Evolutionary conservation across 2,113 vertebrate species (phyloP).

Genomic region (Heptranchias perlo): DNA sequence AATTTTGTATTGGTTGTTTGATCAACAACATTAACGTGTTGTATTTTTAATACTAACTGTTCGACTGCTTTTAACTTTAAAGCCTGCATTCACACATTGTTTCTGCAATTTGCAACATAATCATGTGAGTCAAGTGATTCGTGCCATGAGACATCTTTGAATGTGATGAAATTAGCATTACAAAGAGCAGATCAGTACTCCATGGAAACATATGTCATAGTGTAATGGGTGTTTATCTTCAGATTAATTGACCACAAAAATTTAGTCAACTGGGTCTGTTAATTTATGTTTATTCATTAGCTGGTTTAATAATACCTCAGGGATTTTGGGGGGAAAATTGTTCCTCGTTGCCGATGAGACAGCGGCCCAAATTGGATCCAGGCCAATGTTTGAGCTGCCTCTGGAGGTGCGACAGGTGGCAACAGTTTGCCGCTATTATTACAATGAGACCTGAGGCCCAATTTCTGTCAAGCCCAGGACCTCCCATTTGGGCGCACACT

Average conservation of each 20-base stretch:
- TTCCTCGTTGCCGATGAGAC: background rate
- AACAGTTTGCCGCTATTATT: background rate
- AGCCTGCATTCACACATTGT: background rate
- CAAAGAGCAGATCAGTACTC: background rate
- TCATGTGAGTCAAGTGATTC: background rate
- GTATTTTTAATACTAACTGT: background rate
- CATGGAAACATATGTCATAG: background rate
- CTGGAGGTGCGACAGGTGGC: background rate
- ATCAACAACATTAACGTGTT: background rate
- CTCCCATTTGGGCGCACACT: background rate
- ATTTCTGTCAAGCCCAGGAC: background rate
- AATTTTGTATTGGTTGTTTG: background rate
- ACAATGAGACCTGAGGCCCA: background rate
- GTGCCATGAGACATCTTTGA: background rate
- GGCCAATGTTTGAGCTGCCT: background rate
- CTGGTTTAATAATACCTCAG: background rate
- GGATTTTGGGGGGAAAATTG: too few relatives aligned
- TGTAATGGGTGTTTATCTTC: background rate
- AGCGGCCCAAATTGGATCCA: background rate
- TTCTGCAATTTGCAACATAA: background rate
- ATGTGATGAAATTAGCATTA: background rate
- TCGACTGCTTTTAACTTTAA: background rate
- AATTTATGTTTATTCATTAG: background rate
- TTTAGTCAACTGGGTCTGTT: too few relatives aligned
- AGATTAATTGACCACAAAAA: background rate